A percentile compares a stretch with the other conserved stretches of the same genome.
phyloP scores from a whole-genome alignment of 2,888 invertebrate genomes.

The Acanthosepion esculentum region DNA sequence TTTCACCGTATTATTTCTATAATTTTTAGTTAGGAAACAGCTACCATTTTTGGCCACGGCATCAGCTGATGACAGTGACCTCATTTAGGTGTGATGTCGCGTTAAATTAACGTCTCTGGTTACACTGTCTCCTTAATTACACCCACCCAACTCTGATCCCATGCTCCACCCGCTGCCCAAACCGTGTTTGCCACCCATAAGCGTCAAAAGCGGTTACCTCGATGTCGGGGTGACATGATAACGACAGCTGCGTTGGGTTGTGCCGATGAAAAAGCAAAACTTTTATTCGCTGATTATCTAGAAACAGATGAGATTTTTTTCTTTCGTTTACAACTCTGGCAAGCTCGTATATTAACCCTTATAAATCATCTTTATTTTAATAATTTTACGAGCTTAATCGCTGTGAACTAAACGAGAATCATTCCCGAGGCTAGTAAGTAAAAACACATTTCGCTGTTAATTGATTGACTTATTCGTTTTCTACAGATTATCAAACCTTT shows the following conservation, averaged over 20 bases:
- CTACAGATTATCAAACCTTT: too few species aligned
- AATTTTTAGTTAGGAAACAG: neutral
- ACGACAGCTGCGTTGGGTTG: neutral
- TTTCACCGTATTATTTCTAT: neutral
- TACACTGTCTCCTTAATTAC: neutral
- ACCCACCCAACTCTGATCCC: neutral
- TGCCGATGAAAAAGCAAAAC: neutral
- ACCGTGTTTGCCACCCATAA: neutral
- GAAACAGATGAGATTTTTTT: neutral
- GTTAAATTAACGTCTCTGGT: slow-evolving; percentile 2
- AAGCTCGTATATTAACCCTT: neutral
- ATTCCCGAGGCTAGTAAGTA: too few species aligned
- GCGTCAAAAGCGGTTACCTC: neutral
- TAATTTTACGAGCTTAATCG: too few species aligned
- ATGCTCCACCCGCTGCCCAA: neutral
- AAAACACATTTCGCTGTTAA: too few species aligned
- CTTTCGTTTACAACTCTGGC: neutral
- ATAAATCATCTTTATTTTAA: neutral
- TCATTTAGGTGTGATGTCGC: neutral
- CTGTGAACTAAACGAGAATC: too few species aligned
- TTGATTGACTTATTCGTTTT: too few species aligned
- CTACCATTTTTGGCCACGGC: neutral
- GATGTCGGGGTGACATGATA: neutral
- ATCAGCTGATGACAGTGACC: neutral
- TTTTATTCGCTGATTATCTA: neutral